These are phyloP conservation scores for Trichoplusia ni DNA, from an alignment of 1,140 invertebrate species.

Conservation along the genomic window DNA sequence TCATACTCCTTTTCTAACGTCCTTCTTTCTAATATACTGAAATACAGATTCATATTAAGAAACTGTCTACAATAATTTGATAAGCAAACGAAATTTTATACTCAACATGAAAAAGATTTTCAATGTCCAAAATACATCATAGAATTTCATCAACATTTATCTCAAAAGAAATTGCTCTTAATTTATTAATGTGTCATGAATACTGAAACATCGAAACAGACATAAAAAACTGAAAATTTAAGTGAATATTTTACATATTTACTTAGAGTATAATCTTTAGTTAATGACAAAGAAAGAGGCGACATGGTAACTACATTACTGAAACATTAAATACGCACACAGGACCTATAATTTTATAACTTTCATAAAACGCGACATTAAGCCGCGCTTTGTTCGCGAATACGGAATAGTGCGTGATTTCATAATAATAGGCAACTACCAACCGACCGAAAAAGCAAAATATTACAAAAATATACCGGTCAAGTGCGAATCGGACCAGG, in stretches of 20 bases:
- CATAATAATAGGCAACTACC: neutral
- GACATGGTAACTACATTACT: slow-evolving; percentile 20
- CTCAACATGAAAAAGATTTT: too few relatives aligned
- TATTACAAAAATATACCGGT: neutral
- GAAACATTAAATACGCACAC: slow-evolving; percentile 8
- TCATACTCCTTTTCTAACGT: too few relatives aligned
- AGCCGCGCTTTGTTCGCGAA: neutral
- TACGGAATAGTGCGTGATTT: neutral
- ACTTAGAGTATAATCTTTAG: neutral
- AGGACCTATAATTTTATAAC: slow-evolving; percentile 29
- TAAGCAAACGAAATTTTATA: too few relatives aligned
- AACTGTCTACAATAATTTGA: too few relatives aligned
- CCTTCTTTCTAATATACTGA: too few relatives aligned
- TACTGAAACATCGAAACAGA: neutral
- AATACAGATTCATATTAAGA: too few relatives aligned
- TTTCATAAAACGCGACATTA: neutral
- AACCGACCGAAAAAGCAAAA: neutral
- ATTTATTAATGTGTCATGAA: too few relatives aligned
- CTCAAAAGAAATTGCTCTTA: too few relatives aligned
- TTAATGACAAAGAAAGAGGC: slow-evolving; percentile 15
- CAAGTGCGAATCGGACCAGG: neutral
- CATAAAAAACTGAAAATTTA: too few relatives aligned
- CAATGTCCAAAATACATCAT: too few relatives aligned
- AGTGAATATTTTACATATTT: too few relatives aligned
- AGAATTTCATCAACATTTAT: too few relatives aligned